Conservation (phyloP, 2,797 vertebrate species). For the Neostethus bicornis region DNA sequence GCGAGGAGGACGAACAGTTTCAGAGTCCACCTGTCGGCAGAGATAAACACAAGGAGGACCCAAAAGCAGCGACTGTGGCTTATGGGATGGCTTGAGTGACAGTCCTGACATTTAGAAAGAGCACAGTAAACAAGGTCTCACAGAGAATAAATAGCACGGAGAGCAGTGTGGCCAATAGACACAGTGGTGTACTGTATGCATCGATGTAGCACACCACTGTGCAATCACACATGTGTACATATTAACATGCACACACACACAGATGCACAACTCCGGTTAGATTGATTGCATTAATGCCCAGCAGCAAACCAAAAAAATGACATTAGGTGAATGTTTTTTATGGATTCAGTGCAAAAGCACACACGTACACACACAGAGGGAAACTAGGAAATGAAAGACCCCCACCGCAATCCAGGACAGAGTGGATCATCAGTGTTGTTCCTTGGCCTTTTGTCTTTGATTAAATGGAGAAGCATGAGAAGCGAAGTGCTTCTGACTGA, state of each 20-base stretch:
- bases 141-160: constrained; percentile 70
- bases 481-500: constrained; percentile 23
- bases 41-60: constrained; percentile 74
- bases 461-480: constrained; percentile 44
- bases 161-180: constrained; percentile 33
- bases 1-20: constrained; percentile 14
- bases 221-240: constrained; percentile 12
- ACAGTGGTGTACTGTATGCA: constrained; percentile 41
- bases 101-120: constrained; percentile 81
- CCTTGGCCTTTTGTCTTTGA: constrained; percentile 63
- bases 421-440: constrained; percentile 50
- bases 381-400: constrained; percentile 54
- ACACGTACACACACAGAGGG: constrained; percentile 10
- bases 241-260: constrained; percentile 3
- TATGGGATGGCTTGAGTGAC: constrained; percentile 76
- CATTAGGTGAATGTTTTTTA: constrained; percentile 38
- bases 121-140: constrained; percentile 75
- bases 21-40: constrained; percentile 66
- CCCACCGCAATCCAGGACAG: constrained; percentile 54
- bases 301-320: constrained; percentile 20
- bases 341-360: constrained; percentile 22
- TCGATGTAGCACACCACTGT: constrained; percentile 32
- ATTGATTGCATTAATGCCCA: constrained; percentile 17
- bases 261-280: constrained; percentile 9
- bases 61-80: constrained; percentile 55